Evolutionary conservation across 2,113 vertebrate species (phyloP).

Genomic region (Rhea pennata): DNA sequence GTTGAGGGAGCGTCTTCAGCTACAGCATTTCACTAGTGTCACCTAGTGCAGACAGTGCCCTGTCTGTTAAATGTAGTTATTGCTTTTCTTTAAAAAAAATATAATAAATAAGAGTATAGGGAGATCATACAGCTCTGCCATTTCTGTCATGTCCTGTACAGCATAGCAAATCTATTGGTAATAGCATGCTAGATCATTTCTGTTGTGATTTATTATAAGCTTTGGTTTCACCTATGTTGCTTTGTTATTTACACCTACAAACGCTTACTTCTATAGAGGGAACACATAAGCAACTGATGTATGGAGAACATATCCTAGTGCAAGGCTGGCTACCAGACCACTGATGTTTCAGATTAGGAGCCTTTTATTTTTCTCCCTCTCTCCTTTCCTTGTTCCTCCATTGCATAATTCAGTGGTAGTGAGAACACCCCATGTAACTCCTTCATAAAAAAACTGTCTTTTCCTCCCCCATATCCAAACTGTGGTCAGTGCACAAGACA

Average conservation of each 20-base stretch:
- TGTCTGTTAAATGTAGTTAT: background rate
- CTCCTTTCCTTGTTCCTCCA: background rate
- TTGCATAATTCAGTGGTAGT: background rate
- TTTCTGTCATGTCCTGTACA: background rate
- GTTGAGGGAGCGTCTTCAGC: background rate
- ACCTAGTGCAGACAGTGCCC: background rate
- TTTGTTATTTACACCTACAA: background rate
- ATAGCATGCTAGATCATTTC: background rate
- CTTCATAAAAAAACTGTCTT: background rate
- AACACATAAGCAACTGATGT: rapidly evolving
- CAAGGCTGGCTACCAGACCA: background rate
- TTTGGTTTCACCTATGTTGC: background rate
- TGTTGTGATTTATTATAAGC: background rate
- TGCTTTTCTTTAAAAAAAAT: background rate
- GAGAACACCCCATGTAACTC: background rate
- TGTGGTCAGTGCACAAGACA: background rate
- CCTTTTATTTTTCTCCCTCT: background rate
- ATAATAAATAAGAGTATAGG: background rate
- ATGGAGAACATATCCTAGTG: background rate
- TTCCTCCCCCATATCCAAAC: background rate
- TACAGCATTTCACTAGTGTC: background rate
- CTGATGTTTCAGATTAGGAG: background rate
- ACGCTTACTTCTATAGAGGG: background rate
- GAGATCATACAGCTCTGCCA: background rate
- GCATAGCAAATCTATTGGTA: background rate